phyloP scores from a whole-genome alignment of 2,113 vertebrate species.

The Silurus asotus region DNA sequence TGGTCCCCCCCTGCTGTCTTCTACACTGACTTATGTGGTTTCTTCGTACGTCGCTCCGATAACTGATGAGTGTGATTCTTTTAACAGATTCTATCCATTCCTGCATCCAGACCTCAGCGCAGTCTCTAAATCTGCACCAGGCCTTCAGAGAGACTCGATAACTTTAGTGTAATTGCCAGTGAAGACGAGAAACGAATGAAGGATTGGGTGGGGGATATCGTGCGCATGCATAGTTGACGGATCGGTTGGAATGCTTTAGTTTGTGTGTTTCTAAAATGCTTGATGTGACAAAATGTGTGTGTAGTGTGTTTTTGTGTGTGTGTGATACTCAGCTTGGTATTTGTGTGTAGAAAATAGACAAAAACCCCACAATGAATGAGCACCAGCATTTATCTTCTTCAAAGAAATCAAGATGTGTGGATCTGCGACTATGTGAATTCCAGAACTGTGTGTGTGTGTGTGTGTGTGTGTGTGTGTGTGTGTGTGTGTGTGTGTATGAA shows the following conservation, averaged over 20 bases:
- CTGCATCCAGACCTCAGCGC: slow-evolving; percentile 1
- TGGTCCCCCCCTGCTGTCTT: not conserved
- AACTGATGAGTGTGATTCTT: slow-evolving; percentile 24
- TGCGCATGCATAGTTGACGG: not conserved
- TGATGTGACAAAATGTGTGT: not conserved
- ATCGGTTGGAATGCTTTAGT: not conserved
- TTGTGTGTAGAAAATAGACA: not conserved
- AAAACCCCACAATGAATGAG: not conserved
- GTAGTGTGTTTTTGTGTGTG: not conserved
- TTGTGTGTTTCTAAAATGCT: not conserved
- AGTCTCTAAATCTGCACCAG: slow-evolving; percentile 24
- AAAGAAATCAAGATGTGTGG: slow-evolving; percentile 25
- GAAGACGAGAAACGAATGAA: not conserved
- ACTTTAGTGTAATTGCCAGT: slow-evolving; percentile 15
- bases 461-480: not conserved
- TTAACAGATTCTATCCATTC: slow-evolving; percentile 35
- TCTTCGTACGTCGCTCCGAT: slow-evolving; percentile 3
- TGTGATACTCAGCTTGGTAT: not conserved
- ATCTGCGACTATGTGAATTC: not conserved
- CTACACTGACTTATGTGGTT: slow-evolving; percentile 4
- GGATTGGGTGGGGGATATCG: not conserved
- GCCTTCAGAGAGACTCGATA: slow-evolving; percentile 16
- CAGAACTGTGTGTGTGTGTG: not conserved
- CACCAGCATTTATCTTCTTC: not conserved
- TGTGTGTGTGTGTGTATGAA: slow-evolving; percentile 2